Percentiles rank a stretch among this genome's conserved stretches.
These are phyloP conservation scores for Spilarctia lutea DNA, from an alignment of 2,888 invertebrate species.

Conservation along the genomic window DNA sequence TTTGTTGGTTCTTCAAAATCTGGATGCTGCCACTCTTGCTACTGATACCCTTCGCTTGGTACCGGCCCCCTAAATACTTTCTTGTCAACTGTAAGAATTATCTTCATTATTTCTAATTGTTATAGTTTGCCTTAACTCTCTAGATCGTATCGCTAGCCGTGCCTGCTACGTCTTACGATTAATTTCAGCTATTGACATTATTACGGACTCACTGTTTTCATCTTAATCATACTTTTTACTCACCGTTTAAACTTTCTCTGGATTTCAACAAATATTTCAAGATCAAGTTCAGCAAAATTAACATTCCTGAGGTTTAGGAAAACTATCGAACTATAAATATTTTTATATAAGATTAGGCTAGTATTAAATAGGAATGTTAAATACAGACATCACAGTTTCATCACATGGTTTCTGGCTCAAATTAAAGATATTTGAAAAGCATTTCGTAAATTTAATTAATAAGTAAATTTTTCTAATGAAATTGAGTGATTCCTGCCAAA, in stretches of 20 bases:
- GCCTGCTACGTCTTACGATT: too few species aligned
- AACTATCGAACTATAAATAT: too few species aligned
- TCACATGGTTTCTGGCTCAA: not conserved
- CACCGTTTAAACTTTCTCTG: too few species aligned
- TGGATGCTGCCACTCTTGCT: constrained; percentile 96
- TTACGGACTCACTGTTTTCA: too few species aligned
- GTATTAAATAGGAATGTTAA: too few species aligned
- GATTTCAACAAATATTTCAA: too few species aligned
- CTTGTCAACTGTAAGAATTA: constrained; percentile 28
- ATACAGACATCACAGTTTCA: not conserved
- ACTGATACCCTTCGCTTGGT: constrained; percentile 91
- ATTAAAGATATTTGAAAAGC: not conserved
- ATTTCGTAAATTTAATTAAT: not conserved
- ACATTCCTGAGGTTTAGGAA: too few species aligned
- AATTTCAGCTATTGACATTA: too few species aligned
- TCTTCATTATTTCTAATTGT: not conserved
- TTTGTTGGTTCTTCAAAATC: constrained; percentile 96
- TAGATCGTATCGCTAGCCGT: too few species aligned
- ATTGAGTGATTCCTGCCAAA: not conserved
- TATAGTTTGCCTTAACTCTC: not conserved
- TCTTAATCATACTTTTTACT: too few species aligned
- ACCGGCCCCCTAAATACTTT: constrained; percentile 67
- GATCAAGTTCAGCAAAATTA: too few species aligned
- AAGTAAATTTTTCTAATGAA: not conserved
- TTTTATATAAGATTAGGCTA: too few species aligned